Evolutionary conservation across 2,888 invertebrate species (phyloP).

Genomic region (Tetragonula carbonaria): DNA sequence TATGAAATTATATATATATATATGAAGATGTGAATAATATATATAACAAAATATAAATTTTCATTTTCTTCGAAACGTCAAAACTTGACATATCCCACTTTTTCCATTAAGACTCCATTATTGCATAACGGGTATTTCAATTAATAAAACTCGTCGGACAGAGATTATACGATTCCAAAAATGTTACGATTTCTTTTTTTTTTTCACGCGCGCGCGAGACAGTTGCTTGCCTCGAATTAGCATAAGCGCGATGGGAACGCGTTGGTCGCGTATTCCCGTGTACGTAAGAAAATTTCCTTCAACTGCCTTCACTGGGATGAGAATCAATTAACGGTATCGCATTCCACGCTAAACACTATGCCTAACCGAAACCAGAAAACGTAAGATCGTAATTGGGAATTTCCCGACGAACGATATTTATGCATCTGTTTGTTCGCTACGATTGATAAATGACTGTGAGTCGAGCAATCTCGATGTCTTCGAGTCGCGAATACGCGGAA

Average conservation of each 20-base stretch:
- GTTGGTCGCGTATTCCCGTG: slow-evolving; percentile 50
- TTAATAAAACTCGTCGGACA: no score
- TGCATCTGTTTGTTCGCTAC: no score
- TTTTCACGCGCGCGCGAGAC: slow-evolving; percentile 3
- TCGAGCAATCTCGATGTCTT: no score
- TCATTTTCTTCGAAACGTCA: no score
- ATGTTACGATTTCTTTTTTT: not conserved
- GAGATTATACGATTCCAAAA: not conserved
- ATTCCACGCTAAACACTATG: slow-evolving; percentile 32
- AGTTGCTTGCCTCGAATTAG: slow-evolving; percentile 22
- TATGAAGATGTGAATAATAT: no score
- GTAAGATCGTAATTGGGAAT: slow-evolving; percentile 27
- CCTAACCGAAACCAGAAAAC: slow-evolving; percentile 12
- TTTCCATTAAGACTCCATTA: no score
- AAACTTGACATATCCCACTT: no score
- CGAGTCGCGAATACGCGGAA: no score
- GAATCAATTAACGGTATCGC: slow-evolving; percentile 59
- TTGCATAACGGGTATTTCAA: no score
- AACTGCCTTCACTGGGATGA: slow-evolving; percentile 39
- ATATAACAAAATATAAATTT: no score
- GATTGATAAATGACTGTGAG: not conserved
- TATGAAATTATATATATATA: no score
- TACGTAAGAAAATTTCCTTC: slow-evolving; percentile 51
- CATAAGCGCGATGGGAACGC: slow-evolving; percentile 53
- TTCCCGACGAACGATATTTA: not conserved